Evolutionary conservation across 2,113 vertebrate genomes (phyloP).

Genomic region (Coreoperca whiteheadi): DNA sequence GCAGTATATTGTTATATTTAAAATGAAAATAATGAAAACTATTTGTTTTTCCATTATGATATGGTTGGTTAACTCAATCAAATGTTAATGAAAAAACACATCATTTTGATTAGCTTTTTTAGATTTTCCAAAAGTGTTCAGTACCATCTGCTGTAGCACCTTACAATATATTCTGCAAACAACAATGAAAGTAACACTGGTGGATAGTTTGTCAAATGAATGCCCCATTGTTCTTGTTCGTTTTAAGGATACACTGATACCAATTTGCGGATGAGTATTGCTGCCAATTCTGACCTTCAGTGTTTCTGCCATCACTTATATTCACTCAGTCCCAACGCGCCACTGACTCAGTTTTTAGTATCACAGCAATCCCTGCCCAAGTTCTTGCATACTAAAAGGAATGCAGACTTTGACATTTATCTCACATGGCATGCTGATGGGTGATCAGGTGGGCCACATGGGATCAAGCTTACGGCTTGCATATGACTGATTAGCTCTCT

Average conservation of each 20-base stretch:
- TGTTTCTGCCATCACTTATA: background rate
- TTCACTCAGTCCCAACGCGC: background rate
- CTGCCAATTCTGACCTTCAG: no score
- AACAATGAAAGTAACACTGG: no score
- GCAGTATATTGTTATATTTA: background rate
- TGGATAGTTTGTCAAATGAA: background rate
- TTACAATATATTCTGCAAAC: no score
- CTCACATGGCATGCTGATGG: background rate
- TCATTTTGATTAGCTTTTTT: background rate
- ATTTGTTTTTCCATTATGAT: background rate
- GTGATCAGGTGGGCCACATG: conserved; percentile 45
- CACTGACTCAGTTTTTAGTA: background rate
- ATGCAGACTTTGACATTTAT: background rate
- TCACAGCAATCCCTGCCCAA: background rate
- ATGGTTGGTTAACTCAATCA: background rate
- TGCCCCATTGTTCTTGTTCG: background rate
- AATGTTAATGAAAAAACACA: background rate
- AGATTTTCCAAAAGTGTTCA: background rate
- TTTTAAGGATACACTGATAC: no score
- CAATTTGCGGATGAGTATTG: no score
- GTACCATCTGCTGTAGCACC: background rate
- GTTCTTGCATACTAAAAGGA: conserved; percentile 1
- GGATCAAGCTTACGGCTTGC: conserved; percentile 34
- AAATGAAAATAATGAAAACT: background rate
- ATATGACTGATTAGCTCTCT: conserved; percentile 62